Evolutionary conservation across 2,888 invertebrate species (phyloP), one percentile per base, ranked within the genome.

Genomic region (Alloscopus bannaensis): DNA sequence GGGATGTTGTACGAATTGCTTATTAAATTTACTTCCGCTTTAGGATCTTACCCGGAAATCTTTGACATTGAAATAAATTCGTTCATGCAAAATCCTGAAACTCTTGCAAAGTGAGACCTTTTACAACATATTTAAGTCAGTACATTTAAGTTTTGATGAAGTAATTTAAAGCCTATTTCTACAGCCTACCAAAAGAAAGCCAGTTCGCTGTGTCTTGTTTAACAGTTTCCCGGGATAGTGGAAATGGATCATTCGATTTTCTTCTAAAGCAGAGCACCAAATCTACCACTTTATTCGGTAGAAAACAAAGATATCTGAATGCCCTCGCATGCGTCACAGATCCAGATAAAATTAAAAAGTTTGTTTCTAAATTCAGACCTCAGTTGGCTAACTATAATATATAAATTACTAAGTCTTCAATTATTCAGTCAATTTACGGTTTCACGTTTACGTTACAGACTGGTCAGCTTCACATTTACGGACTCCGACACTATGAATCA

Each of bases 1-100:
- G 26, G 29, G 40, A 78, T 78, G 65, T 26, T 78, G n/a, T n/a
- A 57, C 18, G 78, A 78, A 47, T n/a, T 47, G 11, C 65, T 78
- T 1, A 47, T 64, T 2, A 42, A 28, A 50, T 78, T 55, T 65
- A 50, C 78, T n/a, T 77, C 62, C 28, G 62, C 60, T 4, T 69
- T 77, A 16, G 77, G 69, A 18, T 29, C 57, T 3, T 73, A 57
- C 31, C 2, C 29, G 4, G 50, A 24, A n/a, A 28, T 72, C 1
- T 20, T 64, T 4, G 40, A 50, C 0, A 29, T 57, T n/a, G 57
- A 64, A 2, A 20, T 73, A 36, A 18, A 29, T 4, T 28, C 24
- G 1, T 73, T 65, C 45, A 28, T 65, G 22, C 3, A 36, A 40
- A 40, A 62, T 42, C 62, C 64, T n/a, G n/a, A n/a, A n/a, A n/a